Conservation (phyloP, 2,797 vertebrate genomes). For the Acrossocheilus wenchowensis region DNA sequence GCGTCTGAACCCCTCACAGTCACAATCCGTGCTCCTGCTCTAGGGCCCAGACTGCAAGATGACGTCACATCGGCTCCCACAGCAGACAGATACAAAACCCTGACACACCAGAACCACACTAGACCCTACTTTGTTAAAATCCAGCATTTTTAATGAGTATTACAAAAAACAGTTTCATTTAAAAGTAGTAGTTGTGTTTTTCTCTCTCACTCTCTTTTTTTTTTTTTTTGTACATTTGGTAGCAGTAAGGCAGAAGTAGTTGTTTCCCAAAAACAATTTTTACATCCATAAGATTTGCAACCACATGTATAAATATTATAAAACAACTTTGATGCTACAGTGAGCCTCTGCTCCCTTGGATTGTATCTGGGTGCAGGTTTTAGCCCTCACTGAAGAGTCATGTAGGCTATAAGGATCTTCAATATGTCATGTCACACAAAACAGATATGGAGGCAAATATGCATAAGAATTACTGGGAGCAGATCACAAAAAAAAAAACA, state of each 20-base stretch:
- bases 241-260: slow-evolving; percentile 81
- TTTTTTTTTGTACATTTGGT: slow-evolving; percentile 79
- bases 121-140: slow-evolving; percentile 70
- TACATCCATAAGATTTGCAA: slow-evolving; percentile 73
- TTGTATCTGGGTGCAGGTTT: slow-evolving; percentile 49
- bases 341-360: slow-evolving; percentile 65
- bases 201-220: slow-evolving; percentile 37
- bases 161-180: slow-evolving; percentile 77
- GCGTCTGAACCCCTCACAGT: slow-evolving; percentile 27
- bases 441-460: slow-evolving; percentile 33
- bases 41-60: slow-evolving; percentile 77
- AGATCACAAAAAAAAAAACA: neutral
- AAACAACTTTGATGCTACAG: slow-evolving; percentile 75
- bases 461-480: slow-evolving; percentile 26
- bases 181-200: slow-evolving; percentile 61
- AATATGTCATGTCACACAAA: slow-evolving; percentile 38
- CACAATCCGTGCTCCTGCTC: slow-evolving; percentile 11
- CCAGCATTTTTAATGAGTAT: slow-evolving; percentile 83
- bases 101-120: slow-evolving; percentile 9
- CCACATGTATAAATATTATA: slow-evolving; percentile 78
- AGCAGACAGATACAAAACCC: slow-evolving; percentile 31
- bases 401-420: slow-evolving; percentile 2
- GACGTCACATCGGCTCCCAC: slow-evolving; percentile 74
- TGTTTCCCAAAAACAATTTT: slow-evolving; percentile 70
- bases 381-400: slow-evolving; percentile 48